These are phyloP conservation scores for Dolichomitus sp. DNA, from an alignment of 2,888 invertebrate species.

Conservation along the genomic window DNA sequence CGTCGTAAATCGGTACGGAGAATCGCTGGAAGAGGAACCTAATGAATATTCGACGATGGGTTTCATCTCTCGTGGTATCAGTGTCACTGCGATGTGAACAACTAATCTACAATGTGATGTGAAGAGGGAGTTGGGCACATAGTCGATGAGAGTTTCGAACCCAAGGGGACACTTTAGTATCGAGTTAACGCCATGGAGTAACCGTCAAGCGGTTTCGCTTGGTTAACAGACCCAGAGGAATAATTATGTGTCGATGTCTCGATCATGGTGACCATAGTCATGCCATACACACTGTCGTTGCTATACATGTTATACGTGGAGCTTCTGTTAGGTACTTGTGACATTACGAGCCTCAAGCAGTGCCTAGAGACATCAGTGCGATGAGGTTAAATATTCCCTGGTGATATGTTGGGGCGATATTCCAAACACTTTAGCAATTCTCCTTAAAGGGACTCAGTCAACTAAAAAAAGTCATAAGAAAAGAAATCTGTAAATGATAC, in stretches of 20 bases:
- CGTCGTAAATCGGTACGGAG: constrained; percentile 23
- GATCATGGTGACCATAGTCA: constrained; percentile 24
- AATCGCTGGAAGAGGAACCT: neutral
- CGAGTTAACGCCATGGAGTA: constrained; percentile 70
- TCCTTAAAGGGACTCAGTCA: neutral
- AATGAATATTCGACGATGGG: constrained; percentile 41
- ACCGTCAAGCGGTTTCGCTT: constrained; percentile 57
- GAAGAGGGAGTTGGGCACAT: neutral
- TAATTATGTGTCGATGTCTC: constrained; percentile 57
- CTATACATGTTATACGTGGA: neutral
- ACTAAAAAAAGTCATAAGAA: no score
- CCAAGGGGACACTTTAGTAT: constrained; percentile 72
- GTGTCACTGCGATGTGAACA: constrained; percentile 15
- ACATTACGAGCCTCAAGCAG: constrained; percentile 15
- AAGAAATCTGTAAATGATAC: no score
- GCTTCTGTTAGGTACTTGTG: neutral
- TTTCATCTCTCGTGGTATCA: constrained; percentile 2
- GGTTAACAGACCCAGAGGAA: constrained; percentile 59
- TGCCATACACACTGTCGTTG: neutral
- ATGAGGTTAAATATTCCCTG: constrained; percentile 25
- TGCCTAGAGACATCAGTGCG: constrained; percentile 14
- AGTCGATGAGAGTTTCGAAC: constrained; percentile 43
- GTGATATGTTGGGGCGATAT: neutral
- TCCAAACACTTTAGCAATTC: no score
- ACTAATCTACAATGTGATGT: constrained; percentile 43